These are phyloP conservation scores for Uloborus plumipes DNA, from an alignment of 2,888 invertebrate genomes.

Conservation along the genomic window DNA sequence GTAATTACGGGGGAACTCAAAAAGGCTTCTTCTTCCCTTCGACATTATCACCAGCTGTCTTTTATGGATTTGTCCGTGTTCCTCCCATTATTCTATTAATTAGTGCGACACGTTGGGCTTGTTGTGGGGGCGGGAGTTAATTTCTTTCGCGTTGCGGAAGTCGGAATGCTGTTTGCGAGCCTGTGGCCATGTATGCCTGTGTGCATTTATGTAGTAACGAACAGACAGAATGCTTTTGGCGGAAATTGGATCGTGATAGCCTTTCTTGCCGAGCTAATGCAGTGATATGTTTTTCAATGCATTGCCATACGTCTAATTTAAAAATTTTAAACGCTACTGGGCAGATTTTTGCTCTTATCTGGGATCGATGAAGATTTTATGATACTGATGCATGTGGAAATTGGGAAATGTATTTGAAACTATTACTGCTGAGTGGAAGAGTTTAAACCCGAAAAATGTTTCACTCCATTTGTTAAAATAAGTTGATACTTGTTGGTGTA, in stretches of 20 bases:
- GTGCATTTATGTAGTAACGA: neutral
- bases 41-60: conserved; percentile 58
- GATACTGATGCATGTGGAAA: no score
- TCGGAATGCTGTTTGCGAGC: neutral
- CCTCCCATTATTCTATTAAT: conserved; percentile 53
- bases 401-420: no score
- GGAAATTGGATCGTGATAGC: conserved; percentile 5
- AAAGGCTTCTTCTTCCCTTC: conserved; percentile 21
- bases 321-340: no score
- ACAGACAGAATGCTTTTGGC: neutral
- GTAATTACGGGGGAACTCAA: conserved; percentile 49
- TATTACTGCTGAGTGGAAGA: no score
- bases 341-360: no score
- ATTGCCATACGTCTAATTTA: no score
- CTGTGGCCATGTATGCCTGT: neutral
- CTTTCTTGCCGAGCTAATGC: neutral
- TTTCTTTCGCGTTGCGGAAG: conserved; percentile 3
- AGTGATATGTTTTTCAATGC: no score
- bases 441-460: no score
- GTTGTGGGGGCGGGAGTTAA: conserved; percentile 3
- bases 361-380: no score
- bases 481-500: no score
- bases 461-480: no score
- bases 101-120: conserved; percentile 23
- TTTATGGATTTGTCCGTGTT: conserved; percentile 48